These are phyloP conservation scores for Myotis pilosus DNA, from an alignment of 2,797 vertebrate species.

Conservation along the genomic window DNA sequence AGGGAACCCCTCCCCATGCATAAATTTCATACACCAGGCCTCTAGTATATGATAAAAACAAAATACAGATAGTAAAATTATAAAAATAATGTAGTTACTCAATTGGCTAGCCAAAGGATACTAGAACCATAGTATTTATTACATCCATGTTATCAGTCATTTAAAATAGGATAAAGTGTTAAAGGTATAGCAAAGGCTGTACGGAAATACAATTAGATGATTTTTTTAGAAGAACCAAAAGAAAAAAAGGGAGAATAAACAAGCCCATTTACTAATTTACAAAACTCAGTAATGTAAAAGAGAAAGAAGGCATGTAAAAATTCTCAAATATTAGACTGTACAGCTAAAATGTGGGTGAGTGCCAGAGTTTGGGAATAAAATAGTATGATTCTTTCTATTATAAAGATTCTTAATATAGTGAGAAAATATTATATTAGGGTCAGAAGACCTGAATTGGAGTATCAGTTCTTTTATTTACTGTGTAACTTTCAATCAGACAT, in stretches of 20 bases:
- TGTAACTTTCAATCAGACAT: slow-evolving; percentile 17
- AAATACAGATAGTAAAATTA: background rate
- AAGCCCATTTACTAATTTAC: background rate
- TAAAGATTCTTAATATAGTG: background rate
- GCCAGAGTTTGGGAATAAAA: background rate
- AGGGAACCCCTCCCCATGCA: no score
- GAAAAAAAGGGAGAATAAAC: background rate
- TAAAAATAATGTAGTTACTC: background rate
- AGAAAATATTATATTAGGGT: background rate
- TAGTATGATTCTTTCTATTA: background rate
- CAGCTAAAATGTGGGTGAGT: background rate
- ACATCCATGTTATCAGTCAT: background rate
- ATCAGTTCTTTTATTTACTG: background rate
- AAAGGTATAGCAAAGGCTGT: background rate
- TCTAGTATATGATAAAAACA: background rate
- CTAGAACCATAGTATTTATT: background rate
- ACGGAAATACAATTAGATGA: background rate
- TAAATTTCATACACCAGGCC: fast-evolving
- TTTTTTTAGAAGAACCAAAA: slow-evolving; percentile 4
- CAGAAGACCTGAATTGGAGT: background rate
- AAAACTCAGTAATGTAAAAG: background rate
- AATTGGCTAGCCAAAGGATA: background rate
- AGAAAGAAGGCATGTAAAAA: background rate
- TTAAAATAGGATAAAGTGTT: background rate
- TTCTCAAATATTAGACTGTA: background rate